Percentiles rank a stretch among this genome's conserved stretches.
phyloP scores from a whole-genome alignment of 2,797 vertebrate genomes.

The Myotis pilosus region DNA sequence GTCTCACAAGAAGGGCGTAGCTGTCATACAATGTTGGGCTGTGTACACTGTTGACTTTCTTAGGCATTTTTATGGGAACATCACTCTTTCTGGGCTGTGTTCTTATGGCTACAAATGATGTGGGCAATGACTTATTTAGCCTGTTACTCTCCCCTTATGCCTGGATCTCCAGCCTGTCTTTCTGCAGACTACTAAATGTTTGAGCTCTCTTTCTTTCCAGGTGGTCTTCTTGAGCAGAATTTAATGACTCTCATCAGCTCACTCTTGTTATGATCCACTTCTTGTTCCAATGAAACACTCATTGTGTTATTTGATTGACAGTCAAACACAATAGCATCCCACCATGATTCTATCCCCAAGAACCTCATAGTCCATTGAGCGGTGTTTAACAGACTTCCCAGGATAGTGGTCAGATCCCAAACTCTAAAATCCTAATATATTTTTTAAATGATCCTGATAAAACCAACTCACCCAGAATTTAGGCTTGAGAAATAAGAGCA shows the following conservation, averaged over 20 bases:
- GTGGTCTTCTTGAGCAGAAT: background rate
- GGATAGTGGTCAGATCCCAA: background rate
- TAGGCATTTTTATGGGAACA: background rate
- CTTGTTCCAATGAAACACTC: background rate
- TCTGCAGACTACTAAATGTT: background rate
- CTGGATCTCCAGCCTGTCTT: background rate
- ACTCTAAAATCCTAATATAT: background rate
- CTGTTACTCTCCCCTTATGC: background rate
- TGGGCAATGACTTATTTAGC: background rate
- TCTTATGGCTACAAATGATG: background rate
- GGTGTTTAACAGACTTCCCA: background rate
- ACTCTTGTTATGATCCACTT: background rate
- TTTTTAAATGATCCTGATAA: background rate
- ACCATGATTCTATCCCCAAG: background rate
- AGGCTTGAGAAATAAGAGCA: background rate
- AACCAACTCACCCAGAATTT: background rate
- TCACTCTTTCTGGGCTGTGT: background rate
- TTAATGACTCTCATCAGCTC: background rate
- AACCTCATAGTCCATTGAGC: background rate
- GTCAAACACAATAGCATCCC: background rate
- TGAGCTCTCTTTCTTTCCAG: background rate
- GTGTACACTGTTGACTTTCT: background rate
- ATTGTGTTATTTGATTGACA: background rate
- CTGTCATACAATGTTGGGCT: too few species aligned
- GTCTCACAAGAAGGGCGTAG: rapidly evolving